Conservation (phyloP, 2,113 vertebrate genomes). For the Ptyas mucosa region DNA sequence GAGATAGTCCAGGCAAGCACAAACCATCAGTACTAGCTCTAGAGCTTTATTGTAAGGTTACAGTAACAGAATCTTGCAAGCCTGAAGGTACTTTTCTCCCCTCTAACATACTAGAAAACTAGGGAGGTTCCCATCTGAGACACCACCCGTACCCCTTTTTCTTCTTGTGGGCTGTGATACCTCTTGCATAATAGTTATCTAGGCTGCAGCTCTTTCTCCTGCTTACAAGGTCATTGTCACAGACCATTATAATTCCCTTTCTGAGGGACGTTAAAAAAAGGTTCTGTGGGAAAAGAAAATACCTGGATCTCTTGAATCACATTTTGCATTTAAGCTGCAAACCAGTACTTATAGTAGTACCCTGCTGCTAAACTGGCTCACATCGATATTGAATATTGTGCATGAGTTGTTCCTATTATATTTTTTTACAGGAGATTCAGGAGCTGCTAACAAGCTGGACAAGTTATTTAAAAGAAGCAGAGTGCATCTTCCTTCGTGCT, state of each 20-base stretch:
- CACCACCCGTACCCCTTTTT: background rate
- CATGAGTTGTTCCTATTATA: no score
- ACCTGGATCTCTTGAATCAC: background rate
- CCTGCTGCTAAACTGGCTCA: background rate
- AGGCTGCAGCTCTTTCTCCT: background rate
- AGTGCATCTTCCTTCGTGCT: conserved; percentile 79
- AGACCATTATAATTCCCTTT: background rate
- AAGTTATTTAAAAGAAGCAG: conserved; percentile 75
- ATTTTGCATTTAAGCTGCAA: background rate
- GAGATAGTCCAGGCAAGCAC: background rate
- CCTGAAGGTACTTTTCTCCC: background rate
- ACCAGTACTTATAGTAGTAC: background rate
- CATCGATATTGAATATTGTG: background rate
- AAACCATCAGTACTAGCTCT: background rate
- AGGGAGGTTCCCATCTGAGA: background rate
- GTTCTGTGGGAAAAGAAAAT: background rate
- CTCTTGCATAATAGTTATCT: background rate
- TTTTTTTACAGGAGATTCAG: conserved; percentile 80
- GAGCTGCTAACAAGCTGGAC: conserved; percentile 85
- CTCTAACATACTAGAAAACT: background rate
- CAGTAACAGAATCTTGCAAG: background rate
- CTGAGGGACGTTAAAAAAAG: background rate
- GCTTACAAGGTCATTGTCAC: background rate
- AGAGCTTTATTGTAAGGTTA: background rate
- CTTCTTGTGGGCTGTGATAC: background rate